Evolutionary conservation across 2,113 vertebrate genomes (phyloP), one percentile per base, ranked within the genome.

Genomic region (Carassius carassius): DNA sequence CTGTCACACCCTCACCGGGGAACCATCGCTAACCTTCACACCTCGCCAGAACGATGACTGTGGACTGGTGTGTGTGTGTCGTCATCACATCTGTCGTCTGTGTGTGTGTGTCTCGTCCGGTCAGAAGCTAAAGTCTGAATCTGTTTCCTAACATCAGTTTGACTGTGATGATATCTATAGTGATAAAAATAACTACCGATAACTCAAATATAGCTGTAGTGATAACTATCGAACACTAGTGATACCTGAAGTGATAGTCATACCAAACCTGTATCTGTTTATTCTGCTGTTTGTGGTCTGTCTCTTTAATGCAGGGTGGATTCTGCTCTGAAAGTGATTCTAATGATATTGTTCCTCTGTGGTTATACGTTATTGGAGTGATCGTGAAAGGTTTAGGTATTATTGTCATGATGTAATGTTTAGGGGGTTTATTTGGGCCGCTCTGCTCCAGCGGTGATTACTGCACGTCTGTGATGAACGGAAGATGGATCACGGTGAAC

Each of bases 1-100:
- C 95, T 92, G 94, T 94, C 78, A 80, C 44, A 54, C 19, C n/a
- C n/a, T n/a, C n/a, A n/a, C n/a, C n/a, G n/a, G 32, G n/a, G 35
- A 9, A n/a, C 1, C 69, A 10, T 70, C 67, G 21, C 17, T 70
- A 37, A 37, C 67, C 32, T 70, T 21, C 67, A 70, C 65, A 21
- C 67, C 19, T 3, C 23, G 16, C 13, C n/a, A 4, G 58, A 60
- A n/a, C n/a, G n/a, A n/a, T n/a, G n/a, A n/a, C n/a, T n/a, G n/a
- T n/a, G n/a, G n/a, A n/a, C n/a, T n/a, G n/a, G n/a, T n/a, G n/a
- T 25, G 60, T 29, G 14, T 0, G 63, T 67, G 63, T 17, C 63
- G 1, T 32, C 63, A 67, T 67, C 63, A 35, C 63, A 35, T 32
- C 56, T n/a, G 62, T 63, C 23, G 23, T 32, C 25, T 69, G 65